phyloP scores from a whole-genome alignment of 2,888 invertebrate genomes.

The Disparrhopalites patrizii region DNA sequence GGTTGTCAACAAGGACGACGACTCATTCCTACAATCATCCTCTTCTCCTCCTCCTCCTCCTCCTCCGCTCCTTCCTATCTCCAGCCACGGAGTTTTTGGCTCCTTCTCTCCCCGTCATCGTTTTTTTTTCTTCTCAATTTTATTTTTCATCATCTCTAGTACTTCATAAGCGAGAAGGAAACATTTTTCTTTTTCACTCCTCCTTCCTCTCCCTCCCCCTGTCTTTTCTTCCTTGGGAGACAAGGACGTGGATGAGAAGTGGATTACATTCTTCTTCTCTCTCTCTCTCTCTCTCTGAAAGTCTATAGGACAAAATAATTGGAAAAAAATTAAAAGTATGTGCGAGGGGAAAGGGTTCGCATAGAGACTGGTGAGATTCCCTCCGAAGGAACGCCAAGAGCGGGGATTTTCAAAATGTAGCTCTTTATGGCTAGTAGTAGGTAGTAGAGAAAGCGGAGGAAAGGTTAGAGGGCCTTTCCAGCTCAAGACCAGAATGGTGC shows the following conservation, averaged over 20 bases:
- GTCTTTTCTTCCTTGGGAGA: too few relatives aligned
- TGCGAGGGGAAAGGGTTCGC: neutral
- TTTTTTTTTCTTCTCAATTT: constrained; percentile 7
- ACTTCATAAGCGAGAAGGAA: too few relatives aligned
- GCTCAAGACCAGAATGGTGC: neutral
- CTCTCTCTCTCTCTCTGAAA: neutral
- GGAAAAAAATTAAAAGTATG: neutral
- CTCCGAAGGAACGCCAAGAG: too few relatives aligned
- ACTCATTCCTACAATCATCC: too few relatives aligned
- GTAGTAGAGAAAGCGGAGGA: neutral
- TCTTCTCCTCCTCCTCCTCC: constrained; percentile 7
- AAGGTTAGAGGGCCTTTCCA: neutral
- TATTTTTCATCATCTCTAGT: neutral
- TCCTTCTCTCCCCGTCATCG: too few relatives aligned
- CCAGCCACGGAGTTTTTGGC: too few relatives aligned
- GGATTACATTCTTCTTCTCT: constrained; percentile 4
- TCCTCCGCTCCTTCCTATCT: too few relatives aligned
- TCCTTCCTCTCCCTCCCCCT: neutral
- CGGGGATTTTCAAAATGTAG: too few relatives aligned
- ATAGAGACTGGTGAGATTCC: neutral
- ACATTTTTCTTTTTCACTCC: too few relatives aligned
- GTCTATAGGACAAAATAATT: neutral
- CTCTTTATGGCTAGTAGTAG: neutral
- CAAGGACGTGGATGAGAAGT: too few relatives aligned
- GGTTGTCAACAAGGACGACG: too few relatives aligned